phyloP scores from a whole-genome alignment of 2,888 invertebrate species.

The Cantharis rustica region DNA sequence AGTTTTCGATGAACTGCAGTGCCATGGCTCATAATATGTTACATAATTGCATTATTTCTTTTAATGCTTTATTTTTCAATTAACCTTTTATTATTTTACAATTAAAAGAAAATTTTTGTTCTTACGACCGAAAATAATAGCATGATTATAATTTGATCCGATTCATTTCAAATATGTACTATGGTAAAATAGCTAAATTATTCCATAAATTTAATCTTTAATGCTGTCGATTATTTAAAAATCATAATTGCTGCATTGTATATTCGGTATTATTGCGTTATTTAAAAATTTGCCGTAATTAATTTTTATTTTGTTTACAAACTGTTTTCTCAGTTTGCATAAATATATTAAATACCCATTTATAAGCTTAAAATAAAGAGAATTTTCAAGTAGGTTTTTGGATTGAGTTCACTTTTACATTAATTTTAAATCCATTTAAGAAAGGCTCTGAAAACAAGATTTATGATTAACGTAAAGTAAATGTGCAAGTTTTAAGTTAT shows the following conservation, averaged over 20 bases:
- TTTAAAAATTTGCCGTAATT: background rate
- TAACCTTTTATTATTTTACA: too few relatives aligned
- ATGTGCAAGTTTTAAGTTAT: background rate
- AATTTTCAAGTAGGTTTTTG: slow-evolving; percentile 3
- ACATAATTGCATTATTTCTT: too few relatives aligned
- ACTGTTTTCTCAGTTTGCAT: background rate
- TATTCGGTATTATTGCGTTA: background rate
- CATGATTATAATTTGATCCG: too few relatives aligned
- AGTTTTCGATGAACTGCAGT: too few relatives aligned
- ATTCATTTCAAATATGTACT: too few relatives aligned
- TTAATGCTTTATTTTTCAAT: too few relatives aligned
- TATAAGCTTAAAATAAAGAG: slow-evolving; percentile 6
- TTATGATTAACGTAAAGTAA: slow-evolving; percentile 1
- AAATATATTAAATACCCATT: slow-evolving; percentile 5
- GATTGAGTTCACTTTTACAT: slow-evolving; percentile 3
- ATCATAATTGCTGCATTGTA: background rate
- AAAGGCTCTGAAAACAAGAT: background rate
- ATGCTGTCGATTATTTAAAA: background rate
- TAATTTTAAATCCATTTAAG: slow-evolving; percentile 8
- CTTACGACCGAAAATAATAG: too few relatives aligned
- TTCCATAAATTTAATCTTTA: background rate
- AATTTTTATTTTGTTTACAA: background rate
- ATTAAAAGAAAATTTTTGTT: too few relatives aligned
- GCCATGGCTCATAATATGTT: too few relatives aligned
- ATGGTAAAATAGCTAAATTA: background rate